Evolutionary conservation across 2,888 invertebrate species (phyloP).

Genomic region (Dryadula phaetusa): DNA sequence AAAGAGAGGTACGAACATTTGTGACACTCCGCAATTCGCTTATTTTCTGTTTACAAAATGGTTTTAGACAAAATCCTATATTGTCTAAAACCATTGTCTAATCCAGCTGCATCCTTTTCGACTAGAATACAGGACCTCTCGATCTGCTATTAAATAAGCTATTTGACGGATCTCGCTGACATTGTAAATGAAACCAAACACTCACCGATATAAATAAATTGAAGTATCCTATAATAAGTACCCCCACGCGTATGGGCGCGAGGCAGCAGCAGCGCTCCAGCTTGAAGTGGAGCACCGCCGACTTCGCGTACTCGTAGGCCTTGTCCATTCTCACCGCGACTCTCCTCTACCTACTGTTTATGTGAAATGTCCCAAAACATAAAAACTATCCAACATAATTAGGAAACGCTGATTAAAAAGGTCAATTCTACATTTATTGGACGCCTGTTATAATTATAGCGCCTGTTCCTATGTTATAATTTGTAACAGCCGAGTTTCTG

Average conservation of each 20-base stretch:
- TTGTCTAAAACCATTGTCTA: no score
- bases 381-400: constrained; percentile 58
- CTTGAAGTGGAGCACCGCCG: constrained; percentile 58
- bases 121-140: no score
- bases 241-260: constrained; percentile 62
- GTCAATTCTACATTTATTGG: constrained; percentile 52
- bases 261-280: constrained; percentile 65
- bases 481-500: background rate
- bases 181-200: constrained; percentile 34
- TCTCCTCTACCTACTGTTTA: background rate
- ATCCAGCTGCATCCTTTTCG: no score
- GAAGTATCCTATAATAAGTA: constrained; percentile 61
- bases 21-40: no score
- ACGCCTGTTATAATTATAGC: constrained; percentile 36
- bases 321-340: constrained; percentile 54
- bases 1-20: no score
- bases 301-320: constrained; percentile 56
- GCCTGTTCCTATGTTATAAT: constrained; percentile 11
- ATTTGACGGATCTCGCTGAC: background rate
- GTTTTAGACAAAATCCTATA: no score
- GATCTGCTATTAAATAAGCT: no score
- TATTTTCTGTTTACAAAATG: no score
- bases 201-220: constrained; percentile 64
- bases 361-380: constrained; percentile 50
- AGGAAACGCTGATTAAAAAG: constrained; percentile 69